These are phyloP conservation scores for Drosophila pseudotalamancana DNA, from an alignment of 2,888 invertebrate genomes.

Conservation along the genomic window DNA sequence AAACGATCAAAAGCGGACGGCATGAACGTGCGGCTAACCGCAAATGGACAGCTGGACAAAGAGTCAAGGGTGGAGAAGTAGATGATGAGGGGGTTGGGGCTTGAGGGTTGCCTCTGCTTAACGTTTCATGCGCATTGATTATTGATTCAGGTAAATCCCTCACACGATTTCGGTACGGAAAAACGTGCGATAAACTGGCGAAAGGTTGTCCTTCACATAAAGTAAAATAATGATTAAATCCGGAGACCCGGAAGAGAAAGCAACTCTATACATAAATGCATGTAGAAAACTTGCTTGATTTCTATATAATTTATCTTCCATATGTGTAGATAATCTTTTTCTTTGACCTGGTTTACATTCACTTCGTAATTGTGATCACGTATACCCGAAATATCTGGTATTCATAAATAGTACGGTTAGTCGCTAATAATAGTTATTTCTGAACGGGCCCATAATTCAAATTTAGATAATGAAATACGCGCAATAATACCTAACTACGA, in stretches of 20 bases:
- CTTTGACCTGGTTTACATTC: slow-evolving; percentile 58
- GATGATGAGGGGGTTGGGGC: background rate
- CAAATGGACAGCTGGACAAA: slow-evolving; percentile 47
- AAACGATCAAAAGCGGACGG: slow-evolving; percentile 62
- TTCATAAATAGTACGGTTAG: slow-evolving; percentile 14
- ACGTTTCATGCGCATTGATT: slow-evolving; percentile 39
- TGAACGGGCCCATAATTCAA: slow-evolving; percentile 25
- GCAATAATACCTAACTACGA: background rate
- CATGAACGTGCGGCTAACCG: slow-evolving; percentile 65
- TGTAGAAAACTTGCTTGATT: no score
- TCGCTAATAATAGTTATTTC: slow-evolving; percentile 23
- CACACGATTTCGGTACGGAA: slow-evolving; percentile 30
- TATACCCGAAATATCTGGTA: slow-evolving; percentile 16
- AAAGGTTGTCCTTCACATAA: slow-evolving; percentile 58
- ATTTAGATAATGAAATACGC: slow-evolving; percentile 16
- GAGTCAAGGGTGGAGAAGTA: background rate
- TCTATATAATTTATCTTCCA: background rate
- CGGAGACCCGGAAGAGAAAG: slow-evolving; percentile 32
- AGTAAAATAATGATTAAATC: background rate
- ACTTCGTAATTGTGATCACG: slow-evolving; percentile 14
- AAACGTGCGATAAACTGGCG: slow-evolving; percentile 48
- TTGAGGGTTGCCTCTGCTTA: background rate
- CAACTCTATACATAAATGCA: no score
- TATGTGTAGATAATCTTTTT: background rate
- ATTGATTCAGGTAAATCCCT: slow-evolving; percentile 77